A percentile compares a stretch with the other conserved stretches of the same genome.
phyloP scores from a whole-genome alignment of 2,113 vertebrate genomes.

The Ptilonorhynchus violaceus region DNA sequence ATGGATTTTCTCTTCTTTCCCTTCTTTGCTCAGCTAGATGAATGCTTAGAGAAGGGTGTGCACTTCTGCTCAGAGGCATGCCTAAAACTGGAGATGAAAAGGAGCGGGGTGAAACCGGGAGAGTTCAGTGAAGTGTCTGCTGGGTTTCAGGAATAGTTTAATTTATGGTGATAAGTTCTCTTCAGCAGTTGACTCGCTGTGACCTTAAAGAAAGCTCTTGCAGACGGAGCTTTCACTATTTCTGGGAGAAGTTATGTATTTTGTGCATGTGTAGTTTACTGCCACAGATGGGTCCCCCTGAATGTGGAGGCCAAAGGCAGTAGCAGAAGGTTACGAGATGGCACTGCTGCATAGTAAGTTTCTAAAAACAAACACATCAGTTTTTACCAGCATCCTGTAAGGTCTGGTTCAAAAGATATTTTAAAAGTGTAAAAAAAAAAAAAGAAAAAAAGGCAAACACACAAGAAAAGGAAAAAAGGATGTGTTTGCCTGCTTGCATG shows the following conservation, averaged over 20 bases:
- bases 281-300: neutral
- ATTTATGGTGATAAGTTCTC: neutral
- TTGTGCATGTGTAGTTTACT: neutral
- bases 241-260: neutral
- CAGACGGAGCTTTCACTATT: neutral
- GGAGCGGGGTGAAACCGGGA: neutral
- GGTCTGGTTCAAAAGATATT: slow-evolving; percentile 21
- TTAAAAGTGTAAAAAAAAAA: neutral
- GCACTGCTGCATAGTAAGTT: neutral
- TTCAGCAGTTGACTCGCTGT: neutral
- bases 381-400: neutral
- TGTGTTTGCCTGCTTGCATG: neutral
- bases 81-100: neutral
- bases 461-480: neutral
- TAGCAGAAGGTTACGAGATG: neutral
- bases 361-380: slow-evolving; percentile 23
- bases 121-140: neutral
- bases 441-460: neutral
- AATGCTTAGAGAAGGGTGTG: neutral
- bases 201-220: neutral
- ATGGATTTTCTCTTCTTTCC: neutral
- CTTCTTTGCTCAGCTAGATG: neutral
- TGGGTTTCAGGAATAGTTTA: neutral
- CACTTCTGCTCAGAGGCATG: neutral
- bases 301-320: neutral